Percentiles rank a stretch among this genome's conserved stretches.
phyloP scores from a whole-genome alignment of 2,888 invertebrate genomes.

The Tolmerus cingulatus region DNA sequence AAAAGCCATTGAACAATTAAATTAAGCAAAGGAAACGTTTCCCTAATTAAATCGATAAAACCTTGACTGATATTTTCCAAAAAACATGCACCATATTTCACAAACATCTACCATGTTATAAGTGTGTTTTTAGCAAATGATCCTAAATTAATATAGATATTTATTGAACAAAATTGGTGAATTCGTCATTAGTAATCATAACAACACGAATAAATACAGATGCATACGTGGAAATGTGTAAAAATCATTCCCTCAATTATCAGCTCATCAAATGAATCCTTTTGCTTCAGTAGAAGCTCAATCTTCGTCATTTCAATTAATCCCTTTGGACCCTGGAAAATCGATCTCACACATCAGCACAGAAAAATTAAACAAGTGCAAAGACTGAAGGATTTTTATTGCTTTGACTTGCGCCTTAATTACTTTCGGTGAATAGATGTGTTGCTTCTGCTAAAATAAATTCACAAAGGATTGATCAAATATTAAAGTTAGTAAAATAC shows the following conservation, averaged over 20 bases:
- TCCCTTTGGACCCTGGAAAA: neutral
- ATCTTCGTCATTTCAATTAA: neutral
- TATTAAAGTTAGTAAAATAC: neutral
- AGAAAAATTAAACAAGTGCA: neutral
- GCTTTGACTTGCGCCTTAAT: neutral
- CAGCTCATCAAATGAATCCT: neutral
- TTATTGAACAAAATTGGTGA: too few species aligned
- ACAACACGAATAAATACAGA: too few species aligned
- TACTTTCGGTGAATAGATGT: neutral
- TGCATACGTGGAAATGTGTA: neutral
- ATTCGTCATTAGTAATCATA: too few species aligned
- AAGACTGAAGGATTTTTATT: neutral
- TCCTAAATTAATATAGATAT: too few species aligned
- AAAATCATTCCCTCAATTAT: neutral
- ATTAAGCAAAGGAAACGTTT: neutral
- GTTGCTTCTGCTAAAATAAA: neutral
- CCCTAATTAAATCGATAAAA: too few species aligned
- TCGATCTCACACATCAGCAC: neutral
- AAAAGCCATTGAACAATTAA: neutral
- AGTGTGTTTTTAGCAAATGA: too few species aligned
- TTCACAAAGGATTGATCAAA: neutral
- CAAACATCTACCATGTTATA: too few species aligned
- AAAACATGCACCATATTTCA: too few species aligned
- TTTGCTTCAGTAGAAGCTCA: neutral
- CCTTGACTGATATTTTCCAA: too few species aligned